Base-by-base conservation (phyloP, 2,888 invertebrate species). In the Osmoderma eremita region DNA sequence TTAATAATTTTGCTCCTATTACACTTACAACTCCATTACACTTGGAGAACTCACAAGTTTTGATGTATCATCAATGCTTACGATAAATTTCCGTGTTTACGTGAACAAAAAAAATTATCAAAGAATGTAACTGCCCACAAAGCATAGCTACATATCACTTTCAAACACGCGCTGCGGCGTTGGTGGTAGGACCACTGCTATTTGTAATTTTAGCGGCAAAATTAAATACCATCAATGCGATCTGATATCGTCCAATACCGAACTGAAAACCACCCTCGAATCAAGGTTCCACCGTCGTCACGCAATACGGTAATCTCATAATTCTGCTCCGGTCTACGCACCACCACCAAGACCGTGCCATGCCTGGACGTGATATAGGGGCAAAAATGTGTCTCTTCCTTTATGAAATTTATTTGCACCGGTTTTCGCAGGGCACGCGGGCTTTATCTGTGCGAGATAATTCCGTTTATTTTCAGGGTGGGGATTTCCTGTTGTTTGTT, bases 291-390 rank as follows among this genome's bases (percentile, higher is more conserved):
- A 61, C 45, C 18, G 30, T 20, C 45, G 58, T 61, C 70, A 70
- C 70, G 70, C 70, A 69, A 70, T 67, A 69, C 64, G 50, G 69
- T 67, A 70, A 70, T 70, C 69, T 70, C 70, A 70, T 70, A 70
- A 70, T 67, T 70, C 66, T 67, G 67, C 45, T 38, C 53, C 36
- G 45, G 58, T 24, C 45, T 56, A 56, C 56, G 58, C 58, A 58
- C 58, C 42, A 30, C 45, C 13, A 61, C 45, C 58, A 61, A 30
- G 45, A 61, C 20, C 56, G 56, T 63, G 38, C 63, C 63, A 63
- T 64, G 49, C 63, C 36, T 50, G 56, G 22, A 67, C 58, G 64
- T 67, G 58, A 67, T 64, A 64, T 50, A 64, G 63, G 50, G 53
- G 61, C 53, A 67, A 61, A 67, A 49, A 64, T 64, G 67, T 61